These are phyloP conservation scores for Choristoneura fumiferana DNA, from an alignment of 1,140 invertebrate genomes.

Conservation along the genomic window DNA sequence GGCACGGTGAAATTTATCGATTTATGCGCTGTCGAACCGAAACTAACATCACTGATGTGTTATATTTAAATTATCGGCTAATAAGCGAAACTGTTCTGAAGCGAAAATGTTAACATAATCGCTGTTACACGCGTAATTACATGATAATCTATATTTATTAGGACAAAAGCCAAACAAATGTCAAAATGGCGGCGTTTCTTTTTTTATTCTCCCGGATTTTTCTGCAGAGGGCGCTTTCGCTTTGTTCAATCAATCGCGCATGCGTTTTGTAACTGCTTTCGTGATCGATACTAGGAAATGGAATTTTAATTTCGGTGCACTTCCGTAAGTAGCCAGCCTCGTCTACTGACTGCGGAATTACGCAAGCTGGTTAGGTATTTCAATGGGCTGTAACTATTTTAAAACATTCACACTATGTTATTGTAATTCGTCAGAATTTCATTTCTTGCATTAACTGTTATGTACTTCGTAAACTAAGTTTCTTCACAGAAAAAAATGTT, in stretches of 20 bases:
- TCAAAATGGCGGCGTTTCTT: constrained; percentile 74
- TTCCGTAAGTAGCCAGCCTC: constrained; percentile 4
- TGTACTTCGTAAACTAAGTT: too few relatives aligned
- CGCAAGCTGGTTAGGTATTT: background rate
- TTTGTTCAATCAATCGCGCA: constrained; percentile 36
- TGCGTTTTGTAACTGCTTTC: constrained; percentile 48
- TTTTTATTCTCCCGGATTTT: constrained; percentile 30
- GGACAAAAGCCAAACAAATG: constrained; percentile 76
- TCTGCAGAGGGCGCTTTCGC: constrained; percentile 55
- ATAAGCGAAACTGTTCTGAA: constrained; percentile 34
- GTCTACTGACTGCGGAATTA: background rate
- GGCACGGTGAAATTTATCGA: constrained; percentile 65
- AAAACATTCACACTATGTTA: too few relatives aligned
- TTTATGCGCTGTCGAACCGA: constrained; percentile 55
- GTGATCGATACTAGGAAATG: constrained; percentile 34
- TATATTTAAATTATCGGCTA: constrained; percentile 34
- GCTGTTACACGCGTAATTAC: constrained; percentile 48
- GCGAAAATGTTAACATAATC: constrained; percentile 37
- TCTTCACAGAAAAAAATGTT: too few relatives aligned
- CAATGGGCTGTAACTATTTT: background rate
- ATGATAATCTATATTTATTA: constrained; percentile 50
- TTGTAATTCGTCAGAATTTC: too few relatives aligned
- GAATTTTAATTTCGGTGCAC: constrained; percentile 18
- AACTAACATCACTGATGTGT: constrained; percentile 41
- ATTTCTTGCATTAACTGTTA: too few relatives aligned